Evolutionary conservation across 2,797 vertebrate genomes (phyloP), one percentile per base, ranked within the genome.

Genomic region (Tangara arthus): DNA sequence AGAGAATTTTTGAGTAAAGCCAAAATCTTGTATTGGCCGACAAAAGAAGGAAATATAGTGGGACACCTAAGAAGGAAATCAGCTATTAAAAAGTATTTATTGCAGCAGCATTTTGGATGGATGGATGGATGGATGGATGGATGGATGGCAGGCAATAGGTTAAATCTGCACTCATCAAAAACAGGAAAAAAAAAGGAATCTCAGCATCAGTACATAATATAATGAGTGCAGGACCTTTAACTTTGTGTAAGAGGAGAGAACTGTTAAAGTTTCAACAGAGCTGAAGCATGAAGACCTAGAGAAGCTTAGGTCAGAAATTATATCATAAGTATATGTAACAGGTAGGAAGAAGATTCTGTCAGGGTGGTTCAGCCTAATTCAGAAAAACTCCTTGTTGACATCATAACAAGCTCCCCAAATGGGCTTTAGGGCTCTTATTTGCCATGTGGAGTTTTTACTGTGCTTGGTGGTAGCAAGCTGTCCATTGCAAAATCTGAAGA

Each of bases 21-120:
- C 26, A 78, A 77, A 46, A 57, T 61, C 21, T 52, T 79, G 2
- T n/a, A n/a, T 34, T 0, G 0, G 30, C 24, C 61, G 26, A 41
- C 24, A 41, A 73, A 69, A 66, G 39, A 47, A 11, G 18, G 12
- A 70, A 84, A 63, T 73, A 19, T 1, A 34, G 28, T 53, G 21
- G 12, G 24, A 22, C 6, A 8, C 11, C 14, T 57, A 27, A 47
- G 46, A 80, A 80, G 24, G 50, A 61, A 82, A 3, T 17, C 23
- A 26, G n/a, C n/a, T 66, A 77, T 61, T 18, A 91, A 56, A 61
- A 55, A 39, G 5, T 50, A 35, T 18, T 84, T 80, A 12, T 41
- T 78, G 22, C 30, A 84, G 44, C 32, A 83, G 15, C 42, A 27
- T 42, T n/a, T 32, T 56, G 35, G n/a, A 42, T 46, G n/a, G 55